A percentile compares a stretch with the other conserved stretches of the same genome.
phyloP scores from a whole-genome alignment of 2,888 invertebrate genomes.

The Ectobius pallidus region DNA sequence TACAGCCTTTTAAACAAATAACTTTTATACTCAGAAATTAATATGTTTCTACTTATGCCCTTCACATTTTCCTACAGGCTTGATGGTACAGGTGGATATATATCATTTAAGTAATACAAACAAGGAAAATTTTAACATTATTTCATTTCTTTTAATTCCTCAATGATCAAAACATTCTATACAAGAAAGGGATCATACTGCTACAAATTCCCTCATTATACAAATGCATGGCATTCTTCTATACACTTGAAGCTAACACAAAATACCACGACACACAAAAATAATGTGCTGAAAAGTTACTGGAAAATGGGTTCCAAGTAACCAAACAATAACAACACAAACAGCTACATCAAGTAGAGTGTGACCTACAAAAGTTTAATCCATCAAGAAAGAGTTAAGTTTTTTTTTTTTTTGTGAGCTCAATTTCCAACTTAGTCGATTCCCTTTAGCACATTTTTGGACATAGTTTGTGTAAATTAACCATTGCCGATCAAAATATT shows the following conservation, averaged over 20 bases:
- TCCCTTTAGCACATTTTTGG: constrained; percentile 36
- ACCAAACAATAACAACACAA: constrained; percentile 37
- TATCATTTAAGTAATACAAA: constrained; percentile 34
- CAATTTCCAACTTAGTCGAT: constrained; percentile 23
- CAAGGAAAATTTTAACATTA: constrained; percentile 30
- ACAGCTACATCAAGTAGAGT: constrained; percentile 39
- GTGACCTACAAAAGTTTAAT: constrained; percentile 41
- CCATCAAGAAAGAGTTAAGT: constrained; percentile 40
- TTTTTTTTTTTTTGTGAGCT: constrained; percentile 38
- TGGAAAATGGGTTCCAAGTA: constrained; percentile 29
- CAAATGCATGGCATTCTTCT: constrained; percentile 42
- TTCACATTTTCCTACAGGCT: constrained; percentile 21
- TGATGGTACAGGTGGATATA: constrained; percentile 32
- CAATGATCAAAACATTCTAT: constrained; percentile 42
- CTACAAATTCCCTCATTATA: constrained; percentile 40
- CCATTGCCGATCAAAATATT: constrained; percentile 41
- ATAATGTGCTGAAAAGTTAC: constrained; percentile 40
- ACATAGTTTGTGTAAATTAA: constrained; percentile 39
- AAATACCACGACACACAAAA: constrained; percentile 41
- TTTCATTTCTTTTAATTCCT: constrained; percentile 34
- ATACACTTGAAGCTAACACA: constrained; percentile 43
- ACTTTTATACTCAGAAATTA: neutral
- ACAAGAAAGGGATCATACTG: constrained; percentile 39
- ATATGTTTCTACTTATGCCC: neutral
- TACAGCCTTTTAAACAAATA: constrained; percentile 30